Conservation (phyloP, 2,113 vertebrate genomes). For the Nycticebus coucang region DNA sequence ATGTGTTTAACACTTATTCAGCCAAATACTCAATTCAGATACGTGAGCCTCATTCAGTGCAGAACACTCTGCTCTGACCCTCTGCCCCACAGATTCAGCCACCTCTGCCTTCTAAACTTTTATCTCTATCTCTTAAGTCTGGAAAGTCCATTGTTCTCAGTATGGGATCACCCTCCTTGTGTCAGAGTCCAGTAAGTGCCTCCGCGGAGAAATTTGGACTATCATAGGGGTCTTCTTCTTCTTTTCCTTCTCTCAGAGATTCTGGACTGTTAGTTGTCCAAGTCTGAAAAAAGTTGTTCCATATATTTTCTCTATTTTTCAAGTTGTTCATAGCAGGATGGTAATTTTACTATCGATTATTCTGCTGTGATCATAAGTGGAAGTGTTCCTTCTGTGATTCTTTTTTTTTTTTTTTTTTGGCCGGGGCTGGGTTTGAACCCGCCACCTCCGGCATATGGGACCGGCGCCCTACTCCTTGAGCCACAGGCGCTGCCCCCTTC, state of each 20-base stretch:
- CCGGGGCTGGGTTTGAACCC: too few species aligned
- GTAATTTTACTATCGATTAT: conserved; percentile 25
- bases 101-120: neutral
- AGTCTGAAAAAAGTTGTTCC: conserved; percentile 22
- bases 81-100: neutral
- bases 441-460: too few species aligned
- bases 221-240: neutral
- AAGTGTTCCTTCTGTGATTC: neutral
- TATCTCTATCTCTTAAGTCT: neutral
- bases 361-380: neutral
- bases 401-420: too few species aligned
- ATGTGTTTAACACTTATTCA: neutral
- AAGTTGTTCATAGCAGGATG: neutral
- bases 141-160: neutral
- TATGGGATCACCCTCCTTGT: neutral
- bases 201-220: neutral
- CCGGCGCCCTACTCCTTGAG: too few species aligned
- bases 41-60: neutral
- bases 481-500: too few species aligned
- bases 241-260: neutral
- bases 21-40: conserved; percentile 4
- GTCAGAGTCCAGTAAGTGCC: neutral
- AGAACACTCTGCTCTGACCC: neutral
- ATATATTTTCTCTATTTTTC: neutral
- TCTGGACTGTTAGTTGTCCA: neutral